Evolutionary conservation across 2,797 vertebrate species (phyloP).

Genomic region (Heliangelus exortis): DNA sequence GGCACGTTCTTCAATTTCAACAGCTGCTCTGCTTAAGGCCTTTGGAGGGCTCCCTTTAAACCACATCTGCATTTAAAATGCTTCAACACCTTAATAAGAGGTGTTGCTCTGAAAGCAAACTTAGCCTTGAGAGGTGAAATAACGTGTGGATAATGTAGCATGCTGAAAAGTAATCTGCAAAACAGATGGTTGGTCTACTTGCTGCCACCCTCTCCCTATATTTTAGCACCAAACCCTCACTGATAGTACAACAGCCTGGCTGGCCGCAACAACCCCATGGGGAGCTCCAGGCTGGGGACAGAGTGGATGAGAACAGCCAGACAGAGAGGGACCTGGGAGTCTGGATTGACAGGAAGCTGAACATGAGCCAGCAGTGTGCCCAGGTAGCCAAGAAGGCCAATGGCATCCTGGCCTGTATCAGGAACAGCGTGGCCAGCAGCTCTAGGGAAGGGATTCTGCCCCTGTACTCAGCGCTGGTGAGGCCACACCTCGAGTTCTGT

Average conservation of each 20-base stretch:
- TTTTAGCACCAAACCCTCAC: background rate
- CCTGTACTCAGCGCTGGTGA: too few species aligned
- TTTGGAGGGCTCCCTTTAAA: background rate
- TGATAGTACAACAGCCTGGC: background rate
- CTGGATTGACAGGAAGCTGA: too few species aligned
- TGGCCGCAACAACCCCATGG: too few species aligned
- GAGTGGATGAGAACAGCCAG: too few species aligned
- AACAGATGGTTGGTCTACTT: background rate
- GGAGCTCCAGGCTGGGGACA: too few species aligned
- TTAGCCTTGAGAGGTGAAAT: background rate
- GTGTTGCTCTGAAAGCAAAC: background rate
- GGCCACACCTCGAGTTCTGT: too few species aligned
- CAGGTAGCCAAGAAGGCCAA: too few species aligned
- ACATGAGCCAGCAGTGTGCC: too few species aligned
- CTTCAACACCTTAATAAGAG: background rate
- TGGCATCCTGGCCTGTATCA: too few species aligned
- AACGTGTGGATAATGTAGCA: rapidly evolving
- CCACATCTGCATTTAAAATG: background rate
- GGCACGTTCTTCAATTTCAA: background rate
- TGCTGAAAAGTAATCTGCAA: background rate
- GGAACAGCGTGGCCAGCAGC: too few species aligned
- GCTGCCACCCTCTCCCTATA: background rate
- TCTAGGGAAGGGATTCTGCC: too few species aligned
- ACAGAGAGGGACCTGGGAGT: too few species aligned
- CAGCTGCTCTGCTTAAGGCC: background rate